Conservation (phyloP, 2,797 vertebrate species). For the Notamacropus eugenii region DNA sequence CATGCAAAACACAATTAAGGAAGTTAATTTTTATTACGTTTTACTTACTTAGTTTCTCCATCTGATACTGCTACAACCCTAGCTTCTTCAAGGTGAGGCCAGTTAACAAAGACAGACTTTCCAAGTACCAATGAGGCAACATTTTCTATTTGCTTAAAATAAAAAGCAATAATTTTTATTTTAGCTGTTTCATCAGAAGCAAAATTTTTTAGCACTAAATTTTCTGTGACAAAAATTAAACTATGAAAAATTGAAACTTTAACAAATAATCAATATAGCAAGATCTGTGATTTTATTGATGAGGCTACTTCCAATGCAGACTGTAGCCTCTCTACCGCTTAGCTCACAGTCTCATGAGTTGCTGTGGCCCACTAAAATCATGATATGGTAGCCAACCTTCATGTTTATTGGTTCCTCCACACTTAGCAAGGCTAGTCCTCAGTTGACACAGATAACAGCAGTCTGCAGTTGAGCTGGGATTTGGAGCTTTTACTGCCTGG, state of each 20-base stretch:
- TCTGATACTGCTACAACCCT: constrained; percentile 94
- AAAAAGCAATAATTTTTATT: constrained; percentile 61
- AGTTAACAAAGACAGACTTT: constrained; percentile 94
- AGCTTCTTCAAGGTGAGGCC: constrained; percentile 98
- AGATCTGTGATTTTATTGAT: not conserved
- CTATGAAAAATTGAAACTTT: not conserved
- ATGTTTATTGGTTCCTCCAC: not conserved
- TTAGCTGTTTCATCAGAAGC: not conserved
- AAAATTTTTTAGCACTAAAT: constrained; percentile 37
- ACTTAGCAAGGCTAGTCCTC: not conserved
- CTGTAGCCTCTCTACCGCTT: not conserved
- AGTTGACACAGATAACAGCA: not conserved
- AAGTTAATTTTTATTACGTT: constrained; percentile 14
- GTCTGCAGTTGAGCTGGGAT: not conserved
- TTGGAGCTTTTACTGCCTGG: not conserved
- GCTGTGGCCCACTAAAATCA: not conserved
- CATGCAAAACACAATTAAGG: not conserved
- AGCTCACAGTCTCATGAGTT: not conserved
- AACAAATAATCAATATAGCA: not conserved
- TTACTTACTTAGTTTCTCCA: constrained; percentile 93
- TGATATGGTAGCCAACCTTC: not conserved
- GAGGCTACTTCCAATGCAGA: not conserved
- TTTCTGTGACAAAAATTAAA: not conserved
- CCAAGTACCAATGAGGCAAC: constrained; percentile 89
- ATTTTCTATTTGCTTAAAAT: constrained; percentile 88